Conservation (phyloP, 1,140 invertebrate species). For the Drosophila sp. region DNA sequence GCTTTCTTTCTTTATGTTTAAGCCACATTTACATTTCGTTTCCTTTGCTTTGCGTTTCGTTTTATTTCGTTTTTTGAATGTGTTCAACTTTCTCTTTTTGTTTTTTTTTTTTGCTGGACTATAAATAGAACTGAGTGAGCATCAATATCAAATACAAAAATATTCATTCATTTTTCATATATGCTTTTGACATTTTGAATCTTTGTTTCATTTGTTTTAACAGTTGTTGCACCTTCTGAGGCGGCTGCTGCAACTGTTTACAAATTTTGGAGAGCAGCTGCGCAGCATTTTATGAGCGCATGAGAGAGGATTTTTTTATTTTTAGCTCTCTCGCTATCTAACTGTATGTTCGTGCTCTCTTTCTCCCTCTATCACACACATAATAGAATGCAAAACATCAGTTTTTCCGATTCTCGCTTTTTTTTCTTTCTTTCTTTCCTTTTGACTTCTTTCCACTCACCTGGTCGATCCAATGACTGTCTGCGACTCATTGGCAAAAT, state of each 20-base stretch:
- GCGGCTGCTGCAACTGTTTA: constrained; percentile 45
- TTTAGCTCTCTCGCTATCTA: constrained; percentile 25
- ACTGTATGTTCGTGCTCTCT: constrained; percentile 13
- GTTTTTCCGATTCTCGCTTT: constrained; percentile 26
- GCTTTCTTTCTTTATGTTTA: constrained; percentile 11
- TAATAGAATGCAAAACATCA: constrained; percentile 42
- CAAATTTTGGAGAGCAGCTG: constrained; percentile 68
- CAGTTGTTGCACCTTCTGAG: constrained; percentile 46
- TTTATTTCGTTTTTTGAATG: constrained; percentile 22
- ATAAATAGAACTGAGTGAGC: constrained; percentile 9
- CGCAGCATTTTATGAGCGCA: constrained; percentile 40
- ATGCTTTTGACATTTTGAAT: constrained; percentile 40
- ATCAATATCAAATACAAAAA: constrained; percentile 12
- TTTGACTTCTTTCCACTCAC: constrained; percentile 49
- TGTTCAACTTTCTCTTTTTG: constrained; percentile 38
- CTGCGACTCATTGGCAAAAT: constrained; percentile 82
- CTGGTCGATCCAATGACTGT: constrained; percentile 83
- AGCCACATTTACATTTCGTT: constrained; percentile 50
- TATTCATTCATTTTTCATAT: constrained; percentile 38
- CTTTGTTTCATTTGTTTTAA: constrained; percentile 56
- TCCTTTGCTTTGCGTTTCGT: constrained; percentile 48
- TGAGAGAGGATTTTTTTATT: constrained; percentile 47
- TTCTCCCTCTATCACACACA: neutral
- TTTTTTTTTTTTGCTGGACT: constrained; percentile 5
- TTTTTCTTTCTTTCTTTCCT: constrained; percentile 13